Evolutionary conservation across 2,888 invertebrate species (phyloP).

Genomic region (Catocala nupta): DNA sequence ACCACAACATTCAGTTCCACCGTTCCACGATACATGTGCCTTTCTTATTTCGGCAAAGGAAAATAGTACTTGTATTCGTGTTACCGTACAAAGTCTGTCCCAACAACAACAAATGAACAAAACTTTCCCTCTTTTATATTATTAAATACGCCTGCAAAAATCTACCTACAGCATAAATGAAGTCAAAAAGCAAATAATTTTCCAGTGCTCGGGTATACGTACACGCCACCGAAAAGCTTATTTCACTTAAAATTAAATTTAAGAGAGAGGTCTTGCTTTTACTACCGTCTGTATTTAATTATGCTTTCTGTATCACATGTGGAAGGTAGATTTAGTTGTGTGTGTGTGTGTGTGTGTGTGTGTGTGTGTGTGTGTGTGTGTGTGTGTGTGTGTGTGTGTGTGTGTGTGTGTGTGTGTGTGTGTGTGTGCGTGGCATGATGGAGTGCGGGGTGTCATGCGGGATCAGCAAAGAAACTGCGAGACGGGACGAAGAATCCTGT

Average conservation of each 20-base stretch:
- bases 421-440: neutral
- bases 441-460: slow-evolving; percentile 10
- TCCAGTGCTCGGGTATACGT: slow-evolving; percentile 9
- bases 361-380: too few relatives aligned
- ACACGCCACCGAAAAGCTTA: slow-evolving; percentile 32
- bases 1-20: neutral
- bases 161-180: slow-evolving; percentile 25
- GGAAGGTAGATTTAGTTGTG: slow-evolving; percentile 9
- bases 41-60: neutral
- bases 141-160: slow-evolving; percentile 30
- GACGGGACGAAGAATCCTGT: slow-evolving; percentile 9
- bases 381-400: too few relatives aligned
- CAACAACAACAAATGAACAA: slow-evolving; percentile 6
- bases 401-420: too few relatives aligned
- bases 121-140: slow-evolving; percentile 10
- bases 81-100: neutral
- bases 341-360: neutral
- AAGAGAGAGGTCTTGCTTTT: slow-evolving; percentile 26
- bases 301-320: slow-evolving; percentile 18
- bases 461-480: slow-evolving; percentile 3
- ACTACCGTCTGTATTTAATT: slow-evolving; percentile 38
- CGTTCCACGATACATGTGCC: too few relatives aligned
- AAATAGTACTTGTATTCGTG: slow-evolving; percentile 1
- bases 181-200: slow-evolving; percentile 24
- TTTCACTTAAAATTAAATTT: slow-evolving; percentile 42